Evolutionary conservation across 1,140 invertebrate genomes (phyloP), one percentile per base, ranked within the genome.

Genomic region (Brachystomella parvula): DNA sequence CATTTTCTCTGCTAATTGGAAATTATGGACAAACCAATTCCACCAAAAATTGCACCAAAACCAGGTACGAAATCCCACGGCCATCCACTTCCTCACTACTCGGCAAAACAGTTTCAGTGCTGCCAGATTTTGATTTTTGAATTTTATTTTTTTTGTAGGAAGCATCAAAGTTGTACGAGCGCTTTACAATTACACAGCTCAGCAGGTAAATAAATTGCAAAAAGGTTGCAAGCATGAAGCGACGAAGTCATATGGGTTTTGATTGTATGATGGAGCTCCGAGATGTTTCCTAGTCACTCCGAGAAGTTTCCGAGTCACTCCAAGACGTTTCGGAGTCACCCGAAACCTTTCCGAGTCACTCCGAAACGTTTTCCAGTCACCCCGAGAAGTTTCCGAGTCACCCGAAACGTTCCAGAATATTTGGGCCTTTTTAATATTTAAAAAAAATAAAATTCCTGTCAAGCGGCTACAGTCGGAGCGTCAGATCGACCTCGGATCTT

Each of bases 101-200:
- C 19, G 53, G 53, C 9, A 15, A 9, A 21, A 12, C 24, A 24
- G 60, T n/a, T 12, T 3, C 24, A 9, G 12, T 29, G 26, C 26
- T 59, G 33, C n/a, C 44, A 60, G 17, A 35, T 59, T 29, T 9
- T 44, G 3, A 33, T 9, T 9, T 19, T 35, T 2, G n/a, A 31
- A 6, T 33, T 63, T 63, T 47, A 56, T 29, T 12, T 26, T 3
- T 67, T 35, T 32, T 78, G 67, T 76, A 83, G 84, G 84, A 61
- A 80, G 81, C 64, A 83, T 86, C 1, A 85, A 83, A 78, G 83
- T 85, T 64, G 82, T 84, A 2, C 76, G 82, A 73, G 83, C 84
- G 21, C 68, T 84, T 9, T 84, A 83, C 75, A 81, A 79, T 47
- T 85, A 85, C 74, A 78, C 77, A 47, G 83, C 84, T 56, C 81